Base-by-base conservation (phyloP, 2,888 invertebrate genomes). In the Bellardia bayeri region DNA sequence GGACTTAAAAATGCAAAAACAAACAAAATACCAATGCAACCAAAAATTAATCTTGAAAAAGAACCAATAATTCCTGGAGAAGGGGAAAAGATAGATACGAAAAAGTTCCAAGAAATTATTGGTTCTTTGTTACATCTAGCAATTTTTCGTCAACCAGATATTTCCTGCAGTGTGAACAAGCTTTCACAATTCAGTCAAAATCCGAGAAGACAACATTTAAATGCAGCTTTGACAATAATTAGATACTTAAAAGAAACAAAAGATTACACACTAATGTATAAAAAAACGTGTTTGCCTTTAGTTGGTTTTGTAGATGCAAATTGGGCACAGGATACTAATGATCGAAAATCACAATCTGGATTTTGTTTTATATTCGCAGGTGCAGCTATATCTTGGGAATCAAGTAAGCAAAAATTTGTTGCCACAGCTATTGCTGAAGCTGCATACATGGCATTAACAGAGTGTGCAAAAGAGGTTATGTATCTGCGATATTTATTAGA, bases 321-420 rank as follows among this genome's bases (percentile, higher is more conserved):
- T 49, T 49, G 11, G 49, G 33, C 40, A n/a, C n/a, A 37, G 5
- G 37, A 37, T 37, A 37, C 37, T 37, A n/a, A n/a, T n/a, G n/a
- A n/a, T n/a, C n/a, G n/a, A n/a, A n/a, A n/a, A n/a, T n/a, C n/a
- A n/a, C n/a, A n/a, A n/a, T n/a, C n/a, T n/a, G n/a, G n/a, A n/a
- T n/a, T n/a, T n/a, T n/a, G n/a, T n/a, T n/a, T n/a, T n/a, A n/a
- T n/a, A n/a, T n/a, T n/a, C n/a, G 37, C 37, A 37, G 37, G 37
- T 37, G 3, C 37, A 37, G 37, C n/a, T n/a, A 63, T 63, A 37
- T 37, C 14, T 7, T 63, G 63, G 63, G 63, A 63, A 40, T 63
- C 37, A 37, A 37, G 7, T 7, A 63, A 63, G 13, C 63, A 63
- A 63, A 4, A n/a, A 37, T 14, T 63, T 63, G 63, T 63, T 63